phyloP scores from a whole-genome alignment of 2,113 vertebrate genomes.

The Tinamus guttatus region DNA sequence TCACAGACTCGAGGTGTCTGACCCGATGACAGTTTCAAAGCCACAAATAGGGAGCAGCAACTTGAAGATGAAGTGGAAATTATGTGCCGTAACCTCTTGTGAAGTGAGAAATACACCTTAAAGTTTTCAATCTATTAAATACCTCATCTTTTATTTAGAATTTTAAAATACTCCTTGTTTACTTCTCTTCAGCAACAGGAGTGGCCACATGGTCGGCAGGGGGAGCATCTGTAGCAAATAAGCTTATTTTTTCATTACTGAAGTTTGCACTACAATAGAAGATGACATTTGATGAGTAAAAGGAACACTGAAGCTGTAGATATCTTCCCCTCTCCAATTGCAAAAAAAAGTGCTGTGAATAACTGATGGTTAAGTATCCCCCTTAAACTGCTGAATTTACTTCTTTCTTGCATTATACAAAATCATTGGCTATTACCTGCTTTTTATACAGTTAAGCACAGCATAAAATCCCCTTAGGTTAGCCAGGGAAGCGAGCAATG shows the following conservation, averaged over 20 bases:
- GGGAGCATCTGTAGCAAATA: rapidly evolving
- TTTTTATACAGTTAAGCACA: not conserved
- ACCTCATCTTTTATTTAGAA: not conserved
- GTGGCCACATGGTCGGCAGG: not conserved
- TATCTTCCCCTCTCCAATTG: not conserved
- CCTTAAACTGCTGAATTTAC: not conserved
- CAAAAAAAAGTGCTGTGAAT: not conserved
- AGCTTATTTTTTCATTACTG: rapidly evolving
- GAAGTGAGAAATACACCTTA: not conserved
- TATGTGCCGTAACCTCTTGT: not conserved
- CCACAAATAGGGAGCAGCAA: not conserved
- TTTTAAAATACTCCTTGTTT: not conserved
- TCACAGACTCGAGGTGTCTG: not conserved
- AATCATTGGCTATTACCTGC: not conserved
- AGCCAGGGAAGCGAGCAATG: not conserved
- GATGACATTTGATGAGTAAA: not conserved
- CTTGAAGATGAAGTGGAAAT: not conserved
- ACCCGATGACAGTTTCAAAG: not conserved
- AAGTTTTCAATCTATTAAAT: not conserved
- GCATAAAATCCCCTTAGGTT: rapidly evolving
- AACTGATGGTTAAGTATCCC: not conserved
- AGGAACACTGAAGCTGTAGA: not conserved
- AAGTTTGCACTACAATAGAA: not conserved
- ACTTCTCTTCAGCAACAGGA: not conserved
- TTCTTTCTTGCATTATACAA: not conserved